A percentile compares a stretch with the other conserved stretches of the same genome.
Evolutionary conservation across 2,797 vertebrate species (phyloP).

Genomic region (Pangasius krempfi): DNA sequence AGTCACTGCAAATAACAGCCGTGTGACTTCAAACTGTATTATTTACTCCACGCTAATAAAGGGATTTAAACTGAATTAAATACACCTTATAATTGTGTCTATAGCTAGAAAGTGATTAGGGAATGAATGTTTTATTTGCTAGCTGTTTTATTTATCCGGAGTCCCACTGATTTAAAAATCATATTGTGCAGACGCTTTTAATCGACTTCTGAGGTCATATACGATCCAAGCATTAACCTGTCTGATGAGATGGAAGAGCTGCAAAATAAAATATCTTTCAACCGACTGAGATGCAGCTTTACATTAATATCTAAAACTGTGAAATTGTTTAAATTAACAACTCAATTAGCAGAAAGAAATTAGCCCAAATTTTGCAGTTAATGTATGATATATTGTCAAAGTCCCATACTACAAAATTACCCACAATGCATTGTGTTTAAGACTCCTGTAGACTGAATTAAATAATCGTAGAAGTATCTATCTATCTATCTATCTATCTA

Average conservation of each 20-base stretch:
- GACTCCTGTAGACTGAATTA: background rate
- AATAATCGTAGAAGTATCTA: background rate
- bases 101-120: background rate
- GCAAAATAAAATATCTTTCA: slow-evolving; percentile 10
- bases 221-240: background rate
- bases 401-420: background rate
- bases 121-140: background rate
- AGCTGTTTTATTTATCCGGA: background rate
- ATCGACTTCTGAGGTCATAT: slow-evolving; percentile 5
- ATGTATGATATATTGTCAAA: background rate
- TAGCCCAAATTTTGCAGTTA: background rate
- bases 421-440: background rate
- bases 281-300: background rate
- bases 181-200: background rate
- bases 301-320: background rate
- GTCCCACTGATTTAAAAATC: background rate
- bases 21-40: background rate
- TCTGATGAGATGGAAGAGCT: background rate
- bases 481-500: background rate
- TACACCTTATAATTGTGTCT: background rate
- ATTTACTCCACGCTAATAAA: background rate
- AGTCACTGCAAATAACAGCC: background rate
- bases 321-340: background rate
- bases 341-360: background rate
- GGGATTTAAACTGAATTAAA: background rate